phyloP scores from a whole-genome alignment of 1,140 invertebrate genomes.

The Saccostrea cuccullata region DNA sequence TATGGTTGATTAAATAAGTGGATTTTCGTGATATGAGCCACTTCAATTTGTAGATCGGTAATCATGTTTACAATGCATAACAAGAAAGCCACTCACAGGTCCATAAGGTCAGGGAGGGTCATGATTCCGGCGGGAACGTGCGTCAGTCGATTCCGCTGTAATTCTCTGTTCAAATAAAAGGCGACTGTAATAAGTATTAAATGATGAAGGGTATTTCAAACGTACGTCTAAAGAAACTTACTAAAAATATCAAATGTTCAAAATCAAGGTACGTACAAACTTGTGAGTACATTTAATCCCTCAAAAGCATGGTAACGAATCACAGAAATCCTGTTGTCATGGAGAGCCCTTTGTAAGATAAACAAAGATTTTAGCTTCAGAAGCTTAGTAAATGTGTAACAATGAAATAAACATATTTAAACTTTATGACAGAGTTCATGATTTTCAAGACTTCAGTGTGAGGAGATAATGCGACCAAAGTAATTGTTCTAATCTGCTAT shows the following conservation, averaged over 20 bases:
- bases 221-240: background rate
- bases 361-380: background rate
- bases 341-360: constrained; percentile 60
- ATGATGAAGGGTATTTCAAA: background rate
- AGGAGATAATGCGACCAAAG: no score
- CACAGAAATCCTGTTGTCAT: constrained; percentile 62
- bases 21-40: no score
- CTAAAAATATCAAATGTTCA: background rate
- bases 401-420: no score
- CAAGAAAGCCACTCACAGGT: constrained; percentile 62
- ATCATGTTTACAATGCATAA: background rate
- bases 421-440: no score
- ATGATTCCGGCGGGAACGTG: constrained; percentile 61
- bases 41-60: background rate
- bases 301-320: constrained; percentile 65
- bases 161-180: constrained; percentile 50
- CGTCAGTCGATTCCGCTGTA: constrained; percentile 59
- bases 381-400: no score
- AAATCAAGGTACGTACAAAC: constrained; percentile 61
- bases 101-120: constrained; percentile 55
- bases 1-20: no score
- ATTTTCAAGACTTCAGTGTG: no score
- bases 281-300: constrained; percentile 60
- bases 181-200: background rate
- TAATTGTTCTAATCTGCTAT: no score